Conservation (phyloP, 2,113 vertebrate genomes). For the Andinoacara biseriatus region DNA sequence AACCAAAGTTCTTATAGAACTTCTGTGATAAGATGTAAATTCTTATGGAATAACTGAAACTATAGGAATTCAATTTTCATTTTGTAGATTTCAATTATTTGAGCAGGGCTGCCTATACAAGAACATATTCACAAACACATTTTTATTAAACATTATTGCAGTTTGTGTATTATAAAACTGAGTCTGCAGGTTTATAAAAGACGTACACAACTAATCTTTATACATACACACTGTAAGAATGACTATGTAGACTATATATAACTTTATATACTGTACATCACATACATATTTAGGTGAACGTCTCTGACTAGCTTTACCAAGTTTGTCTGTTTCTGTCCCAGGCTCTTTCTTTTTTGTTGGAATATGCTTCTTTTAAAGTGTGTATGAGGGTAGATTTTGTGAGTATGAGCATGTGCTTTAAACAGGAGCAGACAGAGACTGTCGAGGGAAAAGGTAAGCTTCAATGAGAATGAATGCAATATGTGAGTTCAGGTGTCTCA, state of each 20-base stretch:
- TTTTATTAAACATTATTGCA: background rate
- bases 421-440: conserved; percentile 26
- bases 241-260: background rate
- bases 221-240: background rate
- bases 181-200: background rate
- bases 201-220: background rate
- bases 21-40: background rate
- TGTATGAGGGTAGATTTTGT: conserved; percentile 33
- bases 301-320: background rate
- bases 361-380: conserved; percentile 16
- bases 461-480: conserved; percentile 57
- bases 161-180: background rate
- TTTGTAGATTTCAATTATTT: too few relatives aligned
- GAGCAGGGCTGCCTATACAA: too few relatives aligned
- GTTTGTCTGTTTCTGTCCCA: conserved; percentile 10
- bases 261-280: background rate
- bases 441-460: conserved; percentile 48
- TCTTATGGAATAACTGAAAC: background rate
- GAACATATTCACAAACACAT: too few relatives aligned
- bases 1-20: background rate
- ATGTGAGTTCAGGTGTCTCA: conserved; percentile 61
- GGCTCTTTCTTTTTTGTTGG: background rate
- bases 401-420: conserved; percentile 22
- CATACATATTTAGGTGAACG: background rate
- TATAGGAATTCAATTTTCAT: background rate